phyloP scores from a whole-genome alignment of 2,888 invertebrate species.

The Lithophane ornitopus region DNA sequence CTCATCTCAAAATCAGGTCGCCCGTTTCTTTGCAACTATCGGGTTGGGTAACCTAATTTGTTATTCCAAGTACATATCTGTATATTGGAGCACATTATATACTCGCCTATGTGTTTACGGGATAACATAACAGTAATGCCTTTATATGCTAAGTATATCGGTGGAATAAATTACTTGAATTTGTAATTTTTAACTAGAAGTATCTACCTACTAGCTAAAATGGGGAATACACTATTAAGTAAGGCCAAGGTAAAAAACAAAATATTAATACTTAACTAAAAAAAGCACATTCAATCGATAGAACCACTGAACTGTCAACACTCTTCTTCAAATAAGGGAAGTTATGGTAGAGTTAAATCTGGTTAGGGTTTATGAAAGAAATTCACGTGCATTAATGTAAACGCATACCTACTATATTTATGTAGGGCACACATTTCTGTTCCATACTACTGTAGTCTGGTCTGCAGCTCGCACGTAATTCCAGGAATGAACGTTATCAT shows the following conservation, averaged over 20 bases:
- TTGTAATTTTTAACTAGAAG: too few species aligned
- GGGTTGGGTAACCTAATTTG: conserved; percentile 78
- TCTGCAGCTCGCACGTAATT: conserved; percentile 24
- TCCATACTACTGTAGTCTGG: conserved; percentile 5
- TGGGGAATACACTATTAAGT: background rate
- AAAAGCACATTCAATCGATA: background rate
- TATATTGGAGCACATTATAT: conserved; percentile 71
- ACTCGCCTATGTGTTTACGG: conserved; percentile 50
- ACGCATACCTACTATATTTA: conserved; percentile 1
- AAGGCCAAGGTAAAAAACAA: background rate
- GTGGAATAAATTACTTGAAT: background rate
- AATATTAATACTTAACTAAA: background rate
- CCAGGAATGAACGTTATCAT: conserved; percentile 65
- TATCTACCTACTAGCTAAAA: too few species aligned
- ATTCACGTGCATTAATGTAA: background rate
- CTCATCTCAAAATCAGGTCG: conserved; percentile 80
- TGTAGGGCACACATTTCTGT: conserved; percentile 16
- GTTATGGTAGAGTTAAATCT: background rate
- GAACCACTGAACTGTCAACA: background rate
- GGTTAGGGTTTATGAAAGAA: conserved; percentile 8
- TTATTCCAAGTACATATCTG: conserved; percentile 75
- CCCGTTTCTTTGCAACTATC: conserved; percentile 76
- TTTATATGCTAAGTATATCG: background rate
- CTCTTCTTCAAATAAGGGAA: background rate
- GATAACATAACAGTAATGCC: conserved; percentile 17